Conservation (phyloP, 2,888 invertebrate genomes). For the Tenthredo livida region DNA sequence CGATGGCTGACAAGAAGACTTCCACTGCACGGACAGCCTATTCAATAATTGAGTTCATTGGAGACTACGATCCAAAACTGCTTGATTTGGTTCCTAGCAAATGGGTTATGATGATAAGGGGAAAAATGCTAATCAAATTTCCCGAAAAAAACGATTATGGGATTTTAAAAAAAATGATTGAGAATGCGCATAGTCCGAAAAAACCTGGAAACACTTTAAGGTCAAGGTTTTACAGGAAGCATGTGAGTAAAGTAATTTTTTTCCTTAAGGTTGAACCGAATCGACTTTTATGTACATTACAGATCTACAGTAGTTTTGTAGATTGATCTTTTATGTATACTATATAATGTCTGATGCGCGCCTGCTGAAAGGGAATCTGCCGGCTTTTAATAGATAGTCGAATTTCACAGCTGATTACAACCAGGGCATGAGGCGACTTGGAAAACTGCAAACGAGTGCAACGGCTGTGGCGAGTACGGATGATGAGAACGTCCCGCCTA, state of each 20-base stretch:
- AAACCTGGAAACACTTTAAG: background rate
- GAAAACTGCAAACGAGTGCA: background rate
- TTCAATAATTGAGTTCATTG: background rate
- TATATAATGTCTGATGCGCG: background rate
- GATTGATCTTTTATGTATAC: no score
- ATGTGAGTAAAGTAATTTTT: background rate
- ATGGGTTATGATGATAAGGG: background rate
- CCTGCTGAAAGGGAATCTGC: background rate
- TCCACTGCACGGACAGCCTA: background rate
- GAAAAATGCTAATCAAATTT: background rate
- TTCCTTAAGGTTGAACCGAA: no score
- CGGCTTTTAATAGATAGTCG: background rate
- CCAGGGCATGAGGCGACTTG: background rate
- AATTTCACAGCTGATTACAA: slow-evolving; percentile 2
- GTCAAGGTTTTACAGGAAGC: background rate
- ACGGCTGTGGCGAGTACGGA: background rate
- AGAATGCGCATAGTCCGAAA: background rate
- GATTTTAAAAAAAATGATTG: background rate
- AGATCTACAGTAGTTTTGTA: no score
- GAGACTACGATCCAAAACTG: background rate
- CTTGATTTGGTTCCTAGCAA: background rate
- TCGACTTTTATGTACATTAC: no score
- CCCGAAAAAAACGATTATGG: background rate
- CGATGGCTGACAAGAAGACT: no score
- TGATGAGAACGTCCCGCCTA: background rate